Base-by-base conservation (phyloP, 2,888 invertebrate species). In the Tiliacea aurago region DNA sequence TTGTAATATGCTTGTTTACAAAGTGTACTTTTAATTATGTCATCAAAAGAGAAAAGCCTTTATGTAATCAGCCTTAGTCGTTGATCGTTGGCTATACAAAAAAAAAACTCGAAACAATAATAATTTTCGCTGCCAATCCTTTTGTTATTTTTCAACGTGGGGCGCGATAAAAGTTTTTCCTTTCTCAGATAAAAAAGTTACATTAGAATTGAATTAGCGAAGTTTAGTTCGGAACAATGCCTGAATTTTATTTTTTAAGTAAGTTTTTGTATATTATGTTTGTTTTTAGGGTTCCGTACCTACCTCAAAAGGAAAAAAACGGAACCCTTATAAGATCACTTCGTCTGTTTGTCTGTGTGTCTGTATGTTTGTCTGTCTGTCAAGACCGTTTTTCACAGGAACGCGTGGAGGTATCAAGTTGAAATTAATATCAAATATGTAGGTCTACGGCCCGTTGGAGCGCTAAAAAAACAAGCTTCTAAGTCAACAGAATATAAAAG, bases 201-300 rank as follows among this genome's bases (percentile, higher is more conserved):
- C 87, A 86, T 85, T 73, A 76, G 78, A 86, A 86, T 87, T 85
- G 81, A 83, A 84, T 87, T 84, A 81, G 71, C 73, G 41, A 86
- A 86, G 72, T 86, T 86, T 61, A 59, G 56, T 73, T 15, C 18
- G 28, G 58, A 78, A 83, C 84, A 84, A 80, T 78, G 80, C 63
- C 70, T 67, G 61, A 71, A 76, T 84, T 86, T 80, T 74, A 66
- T 78, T 67, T 81, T 83, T n/a, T 37, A 37, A 68, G 56, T 62
- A 68, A 68, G 7, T 69, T 86, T 86, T 76, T 78, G 70, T 74
- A 68, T 74, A 41, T 59, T 67, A 56, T 70, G 72, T 83, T 83
- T 75, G 58, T 68, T 78, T 73, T 43, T 37, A 28, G 28, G 3
- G 28, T 28, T 28, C 28, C 28, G 28, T 28, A 28, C 28, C 28